Conservation (phyloP, 2,113 vertebrate species). For the Sturnira hondurensis region DNA sequence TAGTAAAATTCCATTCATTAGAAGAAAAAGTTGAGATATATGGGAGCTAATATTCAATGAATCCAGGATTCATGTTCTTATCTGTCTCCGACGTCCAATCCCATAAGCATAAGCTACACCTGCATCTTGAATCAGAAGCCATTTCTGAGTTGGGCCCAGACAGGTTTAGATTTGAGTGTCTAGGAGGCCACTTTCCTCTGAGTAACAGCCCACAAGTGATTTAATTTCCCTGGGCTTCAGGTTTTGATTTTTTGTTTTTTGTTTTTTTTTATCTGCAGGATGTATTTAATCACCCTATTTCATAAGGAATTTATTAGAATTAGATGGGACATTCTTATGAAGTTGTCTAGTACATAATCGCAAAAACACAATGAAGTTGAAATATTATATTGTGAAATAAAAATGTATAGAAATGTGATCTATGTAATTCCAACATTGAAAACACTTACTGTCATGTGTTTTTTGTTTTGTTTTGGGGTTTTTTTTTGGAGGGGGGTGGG, state of each 20-base stretch:
- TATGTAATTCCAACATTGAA: slow-evolving; percentile 1
- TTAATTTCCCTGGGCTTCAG: not conserved
- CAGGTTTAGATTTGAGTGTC: not conserved
- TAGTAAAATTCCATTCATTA: not conserved
- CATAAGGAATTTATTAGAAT: not conserved
- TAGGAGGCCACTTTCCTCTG: not conserved
- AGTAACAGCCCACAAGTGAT: not conserved
- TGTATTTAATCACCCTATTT: not conserved
- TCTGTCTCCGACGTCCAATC: not conserved
- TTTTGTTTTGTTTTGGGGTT: too few relatives aligned
- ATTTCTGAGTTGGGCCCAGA: not conserved
- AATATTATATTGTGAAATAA: not conserved
- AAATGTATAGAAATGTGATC: not conserved
- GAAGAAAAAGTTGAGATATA: not conserved
- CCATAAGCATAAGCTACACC: not conserved
- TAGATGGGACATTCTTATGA: not conserved
- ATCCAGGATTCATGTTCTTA: not conserved
- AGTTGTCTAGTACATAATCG: not conserved
- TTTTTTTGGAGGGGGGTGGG: not conserved
- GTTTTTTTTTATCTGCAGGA: not conserved
- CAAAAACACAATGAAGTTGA: not conserved
- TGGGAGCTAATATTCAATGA: not conserved
- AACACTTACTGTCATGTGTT: not conserved
- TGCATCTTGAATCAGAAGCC: not conserved
- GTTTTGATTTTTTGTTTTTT: not conserved